Base-by-base conservation (phyloP, 2,113 vertebrate genomes). In the Cyprinodon variegatus region DNA sequence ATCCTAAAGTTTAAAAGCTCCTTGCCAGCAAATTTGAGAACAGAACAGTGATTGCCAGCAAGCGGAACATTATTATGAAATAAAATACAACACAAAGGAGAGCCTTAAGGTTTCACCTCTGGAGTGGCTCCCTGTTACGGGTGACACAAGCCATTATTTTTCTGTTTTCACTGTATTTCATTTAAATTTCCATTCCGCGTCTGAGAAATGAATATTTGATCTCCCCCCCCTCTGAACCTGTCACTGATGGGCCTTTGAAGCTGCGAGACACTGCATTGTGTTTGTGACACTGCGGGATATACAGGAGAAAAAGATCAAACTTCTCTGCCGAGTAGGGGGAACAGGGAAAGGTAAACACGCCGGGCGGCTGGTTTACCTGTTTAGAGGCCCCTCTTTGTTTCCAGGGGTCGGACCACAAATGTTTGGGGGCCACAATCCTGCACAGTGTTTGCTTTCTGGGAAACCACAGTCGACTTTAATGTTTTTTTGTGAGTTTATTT, bases 191-290 rank as follows among this genome's bases (percentile, higher is more conserved):
- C 86, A 92, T 89, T 88, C 82, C 83, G 75, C 81, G 79, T 91
- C 88, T 88, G 86, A 76, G 86, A 90, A 92, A 92, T 90, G 88
- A 94, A 94, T 93, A 93, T 93, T 93, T 94, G 89, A 92, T 92
- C 88, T 91, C 90, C 91, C 83, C 89, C 87, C 87, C 79, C 87
- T 9, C 50, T 78, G 83, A 94, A 93, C 87, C 89, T 92, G 92
- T 92, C 94, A 95, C 88, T 48, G 71, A 78, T 82, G 82, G 83
- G 83, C 78, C 91, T 95, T 95, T 95, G 94, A 95, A 93, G 93
- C 90, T 74, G 13, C 61, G 81, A 90, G 90, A 90, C 90, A 71
- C 78, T 39, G 81, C 87, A 88, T 91, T 89, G 82, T 86, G 85
- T 90, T 91, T 92, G 88, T 93, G 92, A 93, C 93, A 93, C 89